Conservation (phyloP, 2,113 vertebrate genomes). For the Garra rufa region DNA sequence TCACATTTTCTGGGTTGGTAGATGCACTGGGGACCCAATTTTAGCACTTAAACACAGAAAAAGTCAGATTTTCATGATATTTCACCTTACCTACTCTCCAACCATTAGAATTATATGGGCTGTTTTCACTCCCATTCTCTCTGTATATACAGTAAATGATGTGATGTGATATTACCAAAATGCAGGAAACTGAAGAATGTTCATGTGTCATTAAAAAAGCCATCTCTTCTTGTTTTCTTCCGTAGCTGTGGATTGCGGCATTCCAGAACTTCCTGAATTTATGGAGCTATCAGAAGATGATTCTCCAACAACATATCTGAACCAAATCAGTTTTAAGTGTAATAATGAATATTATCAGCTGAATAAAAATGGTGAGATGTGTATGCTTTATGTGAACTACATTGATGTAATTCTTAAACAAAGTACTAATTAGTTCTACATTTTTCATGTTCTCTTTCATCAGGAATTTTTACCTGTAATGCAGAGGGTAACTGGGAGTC, state of each 20-base stretch:
- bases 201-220: background rate
- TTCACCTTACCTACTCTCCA: too few relatives aligned
- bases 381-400: background rate
- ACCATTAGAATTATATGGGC: background rate
- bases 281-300: conserved; percentile 51
- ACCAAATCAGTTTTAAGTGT: conserved; percentile 66
- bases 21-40: too few relatives aligned
- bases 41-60: too few relatives aligned
- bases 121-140: background rate
- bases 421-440: background rate
- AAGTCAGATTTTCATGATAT: too few relatives aligned
- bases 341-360: conserved; percentile 70
- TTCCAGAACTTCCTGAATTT: conserved; percentile 67
- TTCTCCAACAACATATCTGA: conserved; percentile 53
- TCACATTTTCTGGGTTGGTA: too few relatives aligned
- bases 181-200: background rate
- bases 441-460: conserved; percentile 25
- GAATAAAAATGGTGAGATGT: conserved; percentile 67
- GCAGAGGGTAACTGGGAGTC: conserved; percentile 69
- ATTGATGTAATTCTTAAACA: background rate
- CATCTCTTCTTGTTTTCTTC: background rate
- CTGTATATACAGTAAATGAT: background rate
- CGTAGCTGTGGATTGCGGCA: conserved; percentile 84
- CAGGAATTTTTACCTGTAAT: conserved; percentile 69
- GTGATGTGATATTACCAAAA: background rate